Base-by-base conservation (phyloP, 2,888 invertebrate genomes). In the Criorhina ranunculi region DNA sequence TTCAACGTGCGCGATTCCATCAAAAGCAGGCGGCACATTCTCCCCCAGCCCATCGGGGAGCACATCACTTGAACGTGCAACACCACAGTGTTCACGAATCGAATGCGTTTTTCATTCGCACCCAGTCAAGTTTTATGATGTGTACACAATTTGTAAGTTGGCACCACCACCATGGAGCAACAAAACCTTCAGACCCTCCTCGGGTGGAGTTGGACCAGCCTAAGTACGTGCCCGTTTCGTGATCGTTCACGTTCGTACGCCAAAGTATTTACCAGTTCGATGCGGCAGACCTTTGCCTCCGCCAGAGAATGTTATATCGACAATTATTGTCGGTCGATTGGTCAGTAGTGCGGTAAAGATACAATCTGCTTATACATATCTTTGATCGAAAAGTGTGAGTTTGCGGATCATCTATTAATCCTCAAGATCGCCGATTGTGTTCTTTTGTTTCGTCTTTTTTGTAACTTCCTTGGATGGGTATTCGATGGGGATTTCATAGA, bases 131-230 rank as follows among this genome's bases (percentile, higher is more conserved):
- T 79, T 78, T 85, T 85, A 85, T 80, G 79, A 85, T 75, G 85
- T 85, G 85, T 76, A 42, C 79, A 80, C 80, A 75, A 85, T 85
- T 85, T 80, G 85, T 85, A 66, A 75, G 85, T 85, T 80, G 79
- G 75, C 85, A 85, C 79, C 69, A 70, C 12, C 44, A 33, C 11
- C 57, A 37, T 5, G 24, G 31, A 31, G 11, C 15, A 24, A 31
- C 19, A n/a, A 60, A 69, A 60, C 51, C 67, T 62, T 37, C 77
- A 72, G 42, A 72, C 44, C 66, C 72, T 59, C 66, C 66, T 57
- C 69, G 55, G 81, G 57, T 72, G 70, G 59, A 73, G 67, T 73
- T 83, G 40, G 53, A 57, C 64, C 46, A 51, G 37, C 64, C 70
- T 70, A 72, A 82, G 77, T 82, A 82, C 81, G 70, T 67, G 77